Evolutionary conservation across 2,888 invertebrate genomes (phyloP).

Genomic region (Bedellia somnulentella): DNA sequence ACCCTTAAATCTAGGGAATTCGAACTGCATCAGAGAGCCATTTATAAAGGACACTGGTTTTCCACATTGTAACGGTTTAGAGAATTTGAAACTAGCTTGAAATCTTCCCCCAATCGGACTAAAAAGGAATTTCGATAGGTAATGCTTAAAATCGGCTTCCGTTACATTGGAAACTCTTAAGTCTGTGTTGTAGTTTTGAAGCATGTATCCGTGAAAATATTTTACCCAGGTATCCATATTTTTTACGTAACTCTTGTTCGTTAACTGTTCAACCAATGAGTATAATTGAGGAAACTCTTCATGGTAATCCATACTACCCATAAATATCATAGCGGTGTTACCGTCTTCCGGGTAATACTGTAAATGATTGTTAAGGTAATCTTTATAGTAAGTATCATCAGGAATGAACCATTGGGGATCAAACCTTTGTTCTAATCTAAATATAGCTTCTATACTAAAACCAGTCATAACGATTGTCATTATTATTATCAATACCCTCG

Average conservation of each 20-base stretch:
- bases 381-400: slow-evolving; percentile 65
- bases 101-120: slow-evolving; percentile 70
- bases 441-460: slow-evolving; percentile 64
- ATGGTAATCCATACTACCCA: slow-evolving; percentile 68
- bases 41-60: slow-evolving; percentile 56
- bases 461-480: slow-evolving; percentile 62
- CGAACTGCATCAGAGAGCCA: slow-evolving; percentile 66
- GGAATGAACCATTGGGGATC: slow-evolving; percentile 82
- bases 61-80: slow-evolving; percentile 64
- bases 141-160: slow-evolving; percentile 57
- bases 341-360: slow-evolving; percentile 68
- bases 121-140: slow-evolving; percentile 70
- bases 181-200: slow-evolving; percentile 50
- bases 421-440: slow-evolving; percentile 73
- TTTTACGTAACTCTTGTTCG: slow-evolving; percentile 53
- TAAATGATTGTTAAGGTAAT: slow-evolving; percentile 59
- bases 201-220: slow-evolving; percentile 65
- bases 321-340: slow-evolving; percentile 64
- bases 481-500: slow-evolving; percentile 66
- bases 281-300: slow-evolving; percentile 62
- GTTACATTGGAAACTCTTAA: slow-evolving; percentile 41
- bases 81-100: slow-evolving; percentile 69
- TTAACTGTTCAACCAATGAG: slow-evolving; percentile 51
- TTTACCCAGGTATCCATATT: slow-evolving; percentile 66
- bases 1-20: slow-evolving; percentile 59